Conservation (phyloP, 2,113 vertebrate genomes). For the Tonatia bakeri region DNA sequence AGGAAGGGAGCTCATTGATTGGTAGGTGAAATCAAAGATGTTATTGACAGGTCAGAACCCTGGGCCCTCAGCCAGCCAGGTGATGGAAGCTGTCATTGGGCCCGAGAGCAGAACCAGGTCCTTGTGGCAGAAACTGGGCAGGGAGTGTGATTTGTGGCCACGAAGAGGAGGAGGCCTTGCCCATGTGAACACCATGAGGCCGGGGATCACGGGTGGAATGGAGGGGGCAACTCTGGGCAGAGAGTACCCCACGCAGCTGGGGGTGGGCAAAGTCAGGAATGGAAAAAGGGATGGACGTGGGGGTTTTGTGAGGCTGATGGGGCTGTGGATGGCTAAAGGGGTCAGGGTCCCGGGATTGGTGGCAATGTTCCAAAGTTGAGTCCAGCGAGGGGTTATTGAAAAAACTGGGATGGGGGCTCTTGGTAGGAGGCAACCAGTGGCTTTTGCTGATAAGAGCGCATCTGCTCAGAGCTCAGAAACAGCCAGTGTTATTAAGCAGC, state of each 20-base stretch:
- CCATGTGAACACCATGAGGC: not conserved
- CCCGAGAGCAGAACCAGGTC: not conserved
- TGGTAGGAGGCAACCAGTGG: not conserved
- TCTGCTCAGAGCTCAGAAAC: not conserved
- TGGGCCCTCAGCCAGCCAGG: not conserved
- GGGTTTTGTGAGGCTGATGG: not conserved
- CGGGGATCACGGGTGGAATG: not conserved
- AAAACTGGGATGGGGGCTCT: not conserved
- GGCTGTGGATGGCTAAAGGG: not conserved
- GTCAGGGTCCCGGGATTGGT: not conserved
- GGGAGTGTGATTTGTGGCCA: not conserved
- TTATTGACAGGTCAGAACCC: not conserved
- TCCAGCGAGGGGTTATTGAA: not conserved
- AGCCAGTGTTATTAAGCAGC: not conserved
- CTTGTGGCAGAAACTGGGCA: not conserved
- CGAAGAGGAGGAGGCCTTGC: not conserved
- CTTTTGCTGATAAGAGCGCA: not conserved
- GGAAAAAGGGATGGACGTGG: not conserved
- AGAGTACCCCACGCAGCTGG: not conserved
- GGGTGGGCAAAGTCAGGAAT: not conserved
- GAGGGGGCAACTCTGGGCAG: not conserved
- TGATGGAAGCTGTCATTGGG: not conserved
- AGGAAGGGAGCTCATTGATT: not conserved
- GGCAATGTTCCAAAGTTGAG: not conserved
- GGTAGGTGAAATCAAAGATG: not conserved